Base-by-base conservation (phyloP, 1,140 invertebrate species). In the Euwallacea fornicatus region DNA sequence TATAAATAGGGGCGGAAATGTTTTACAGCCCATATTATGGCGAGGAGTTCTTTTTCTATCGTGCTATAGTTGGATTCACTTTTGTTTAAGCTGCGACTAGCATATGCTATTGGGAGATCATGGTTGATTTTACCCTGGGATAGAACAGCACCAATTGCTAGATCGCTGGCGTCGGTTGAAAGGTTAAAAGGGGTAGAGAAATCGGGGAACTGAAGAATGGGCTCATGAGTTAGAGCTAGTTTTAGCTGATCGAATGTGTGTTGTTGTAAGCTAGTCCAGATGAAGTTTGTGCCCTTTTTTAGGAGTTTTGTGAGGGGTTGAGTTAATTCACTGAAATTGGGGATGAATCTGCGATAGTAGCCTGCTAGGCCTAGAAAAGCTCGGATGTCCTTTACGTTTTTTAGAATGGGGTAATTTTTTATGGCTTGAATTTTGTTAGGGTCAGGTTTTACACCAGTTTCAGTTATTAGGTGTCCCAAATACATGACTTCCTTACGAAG, bases 1-100 rank as follows among this genome's bases (percentile, higher is more conserved):
- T 78, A 75, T 8, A 82, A 46, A 73, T 81, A 81, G 7, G 78
- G 78, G 21, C 78, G 56, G 60, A 84, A 84, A 67, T 83, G 74
- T 68, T 82, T 78, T 8, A 83, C 77, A 8, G 82, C 81, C 78
- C 61, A 61, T 44, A 77, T 67, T 42, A 85, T 75, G 0, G 83
- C 83, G 13, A 85, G 70, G 2, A 75, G 60, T 75, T 81, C 78
- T 61, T 76, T 75, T 71, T 81, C 78, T 7, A 74, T 78, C 10
- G 75, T 76, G 3, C 64, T 65, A 71, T 79, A 80, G 69, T 75
- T 77, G 58, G 15, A 62, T 75, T 79, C 78, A 9, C 67, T 67
- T 47, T 75, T 72, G 21, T 73, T 78, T n/a, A 81, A 65, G 0
- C 77, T 78, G 54, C 78, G 56, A 7, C 42, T 66, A 7, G 76